A percentile compares a stretch with the other conserved stretches of the same genome.
Conservation (phyloP, 2,113 vertebrate genomes). For the Micronisus gabar region DNA sequence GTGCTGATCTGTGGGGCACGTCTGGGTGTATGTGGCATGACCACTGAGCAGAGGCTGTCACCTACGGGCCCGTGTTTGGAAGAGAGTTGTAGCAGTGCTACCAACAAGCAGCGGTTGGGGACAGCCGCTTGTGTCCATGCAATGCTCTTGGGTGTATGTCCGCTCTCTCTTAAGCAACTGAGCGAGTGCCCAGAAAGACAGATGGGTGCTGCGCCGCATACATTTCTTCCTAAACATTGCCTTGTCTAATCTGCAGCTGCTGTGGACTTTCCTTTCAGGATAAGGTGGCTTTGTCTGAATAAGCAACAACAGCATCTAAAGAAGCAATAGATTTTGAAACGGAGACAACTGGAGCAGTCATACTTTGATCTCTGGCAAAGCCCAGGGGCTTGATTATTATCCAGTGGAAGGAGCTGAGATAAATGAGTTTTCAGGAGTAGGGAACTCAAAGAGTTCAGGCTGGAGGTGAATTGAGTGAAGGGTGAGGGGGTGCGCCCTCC, state of each 20-base stretch:
- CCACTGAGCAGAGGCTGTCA: neutral
- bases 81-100: neutral
- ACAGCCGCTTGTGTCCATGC: neutral
- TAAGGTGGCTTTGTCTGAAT: neutral
- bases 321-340: neutral
- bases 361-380: conserved; percentile 42
- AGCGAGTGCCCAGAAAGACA: neutral
- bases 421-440: conserved; percentile 19
- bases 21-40: neutral
- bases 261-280: neutral
- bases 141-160: neutral
- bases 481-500: neutral
- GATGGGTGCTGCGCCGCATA: neutral
- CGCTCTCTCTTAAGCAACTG: neutral
- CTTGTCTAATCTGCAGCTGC: neutral
- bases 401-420: neutral
- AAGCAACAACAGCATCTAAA: neutral
- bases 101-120: neutral
- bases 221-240: neutral
- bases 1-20: neutral
- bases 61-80: neutral
- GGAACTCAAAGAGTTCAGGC: neutral
- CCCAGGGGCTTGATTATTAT: conserved; percentile 3
- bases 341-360: neutral
- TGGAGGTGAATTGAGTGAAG: neutral